phyloP scores from a whole-genome alignment of 2,888 invertebrate species.

The Lochmaea capreae region DNA sequence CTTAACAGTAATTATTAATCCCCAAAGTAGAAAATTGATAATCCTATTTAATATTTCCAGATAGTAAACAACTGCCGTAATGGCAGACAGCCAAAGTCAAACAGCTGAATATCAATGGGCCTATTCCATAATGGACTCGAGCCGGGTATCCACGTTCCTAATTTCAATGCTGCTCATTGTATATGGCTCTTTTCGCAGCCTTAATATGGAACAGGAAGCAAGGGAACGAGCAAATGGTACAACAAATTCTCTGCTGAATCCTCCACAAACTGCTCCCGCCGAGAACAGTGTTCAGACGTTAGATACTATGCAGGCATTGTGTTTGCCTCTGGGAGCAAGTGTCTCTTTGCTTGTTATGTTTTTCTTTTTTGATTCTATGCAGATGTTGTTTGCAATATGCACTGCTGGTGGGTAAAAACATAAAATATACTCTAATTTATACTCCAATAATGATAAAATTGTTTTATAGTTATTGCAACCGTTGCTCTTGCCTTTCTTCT shows the following conservation, averaged over 20 bases:
- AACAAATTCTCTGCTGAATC: slow-evolving; percentile 62
- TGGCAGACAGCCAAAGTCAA: slow-evolving; percentile 57
- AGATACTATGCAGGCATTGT: slow-evolving; percentile 97
- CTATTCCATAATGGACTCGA: slow-evolving; percentile 97
- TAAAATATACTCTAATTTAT: not conserved
- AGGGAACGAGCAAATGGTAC: slow-evolving; percentile 74
- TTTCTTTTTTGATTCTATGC: slow-evolving; percentile 99
- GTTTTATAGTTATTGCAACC: slow-evolving; percentile 86
- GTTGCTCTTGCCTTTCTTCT: slow-evolving; percentile 96
- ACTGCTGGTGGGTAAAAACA: slow-evolving; percentile 86
- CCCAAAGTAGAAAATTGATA: not conserved
- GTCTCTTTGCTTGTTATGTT: slow-evolving; percentile 97
- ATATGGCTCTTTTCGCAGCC: slow-evolving; percentile 95
- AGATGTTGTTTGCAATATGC: slow-evolving; percentile 94
- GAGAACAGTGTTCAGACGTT: slow-evolving; percentile 82
- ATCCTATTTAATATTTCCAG: slow-evolving; percentile 38
- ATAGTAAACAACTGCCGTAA: slow-evolving; percentile 46
- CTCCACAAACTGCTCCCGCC: slow-evolving; percentile 56
- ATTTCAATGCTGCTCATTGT: slow-evolving; percentile 98
- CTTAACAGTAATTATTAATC: not conserved
- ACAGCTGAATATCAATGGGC: slow-evolving; percentile 83
- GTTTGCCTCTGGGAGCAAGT: slow-evolving; percentile 95
- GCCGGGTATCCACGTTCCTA: slow-evolving; percentile 94
- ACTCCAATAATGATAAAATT: slow-evolving; percentile 21
- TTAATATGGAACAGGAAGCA: slow-evolving; percentile 96